Percentiles rank a stretch among this genome's conserved stretches.
These are phyloP conservation scores for Ommatoiulus sabulosus DNA, from an alignment of 2,888 invertebrate species.

Conservation along the genomic window DNA sequence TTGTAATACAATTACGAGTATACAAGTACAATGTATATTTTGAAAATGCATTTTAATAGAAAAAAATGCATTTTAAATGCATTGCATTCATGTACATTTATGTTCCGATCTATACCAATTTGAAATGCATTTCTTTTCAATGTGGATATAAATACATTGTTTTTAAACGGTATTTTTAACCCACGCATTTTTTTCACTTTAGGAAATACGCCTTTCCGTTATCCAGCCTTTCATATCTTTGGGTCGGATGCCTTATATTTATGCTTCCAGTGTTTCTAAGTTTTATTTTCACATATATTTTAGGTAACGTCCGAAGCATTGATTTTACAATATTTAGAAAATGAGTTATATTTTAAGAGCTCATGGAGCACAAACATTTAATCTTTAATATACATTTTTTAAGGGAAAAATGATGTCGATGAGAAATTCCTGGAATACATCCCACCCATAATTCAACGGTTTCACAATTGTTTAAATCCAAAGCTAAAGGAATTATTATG, in stretches of 20 bases:
- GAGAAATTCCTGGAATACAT: conserved; percentile 39
- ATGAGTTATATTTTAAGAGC: neutral
- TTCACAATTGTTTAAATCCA: conserved; percentile 15
- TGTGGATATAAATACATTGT: too few species aligned
- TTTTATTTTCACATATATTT: neutral
- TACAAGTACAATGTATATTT: too few species aligned
- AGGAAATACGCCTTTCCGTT: neutral
- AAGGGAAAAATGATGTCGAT: conserved; percentile 2
- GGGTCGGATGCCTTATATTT: neutral
- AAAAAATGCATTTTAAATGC: too few species aligned
- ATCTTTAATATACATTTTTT: neutral
- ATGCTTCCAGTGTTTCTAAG: neutral
- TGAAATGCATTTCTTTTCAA: neutral
- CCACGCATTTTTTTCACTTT: neutral
- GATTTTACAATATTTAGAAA: neutral
- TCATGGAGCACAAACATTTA: neutral
- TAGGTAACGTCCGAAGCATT: neutral
- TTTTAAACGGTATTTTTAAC: too few species aligned
- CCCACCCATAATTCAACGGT: conserved; percentile 17
- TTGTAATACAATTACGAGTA: neutral
- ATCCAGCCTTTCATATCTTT: neutral
- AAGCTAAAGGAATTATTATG: neutral
- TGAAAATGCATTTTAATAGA: too few species aligned
- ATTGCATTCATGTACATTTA: too few species aligned
- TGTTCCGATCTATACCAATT: neutral